Evolutionary conservation across 1,140 invertebrate genomes (phyloP).

Genomic region (Ptiloglossa arizonensis): DNA sequence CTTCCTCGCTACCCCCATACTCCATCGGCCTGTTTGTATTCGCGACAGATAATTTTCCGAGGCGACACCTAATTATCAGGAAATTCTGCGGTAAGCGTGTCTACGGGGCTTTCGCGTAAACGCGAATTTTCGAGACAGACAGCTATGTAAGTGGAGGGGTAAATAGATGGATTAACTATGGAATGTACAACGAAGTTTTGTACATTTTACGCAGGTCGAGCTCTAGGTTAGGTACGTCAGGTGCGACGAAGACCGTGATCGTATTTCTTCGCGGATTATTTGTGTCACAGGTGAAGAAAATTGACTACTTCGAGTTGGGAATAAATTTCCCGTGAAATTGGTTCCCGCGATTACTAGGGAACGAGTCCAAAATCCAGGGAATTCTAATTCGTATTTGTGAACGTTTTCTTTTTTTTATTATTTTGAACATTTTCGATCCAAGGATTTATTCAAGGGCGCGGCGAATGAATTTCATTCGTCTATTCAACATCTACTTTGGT

Average conservation of each 20-base stretch:
- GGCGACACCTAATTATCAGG: conserved; percentile 73
- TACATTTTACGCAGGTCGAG: not conserved
- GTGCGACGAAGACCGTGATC: no score
- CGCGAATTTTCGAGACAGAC: conserved; percentile 12
- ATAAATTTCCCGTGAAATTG: conserved; percentile 36
- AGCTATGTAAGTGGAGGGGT: conserved; percentile 21
- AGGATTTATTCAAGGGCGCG: no score
- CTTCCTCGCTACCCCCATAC: not conserved
- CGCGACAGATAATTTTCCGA: conserved; percentile 64
- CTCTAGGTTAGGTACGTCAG: not conserved
- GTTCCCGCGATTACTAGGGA: not conserved
- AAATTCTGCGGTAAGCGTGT: conserved; percentile 63
- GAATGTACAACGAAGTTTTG: conserved; percentile 15
- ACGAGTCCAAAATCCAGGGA: not conserved
- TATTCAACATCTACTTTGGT: no score
- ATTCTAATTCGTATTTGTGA: not conserved
- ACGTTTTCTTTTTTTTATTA: not conserved
- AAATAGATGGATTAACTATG: conserved; percentile 35
- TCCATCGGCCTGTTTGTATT: conserved; percentile 5
- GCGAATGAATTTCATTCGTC: no score
- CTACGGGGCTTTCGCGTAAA: conserved; percentile 14
- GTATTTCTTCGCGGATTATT: conserved; percentile 2
- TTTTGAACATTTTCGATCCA: no score
- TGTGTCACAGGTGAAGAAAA: conserved; percentile 10
- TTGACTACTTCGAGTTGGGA: not conserved